These are phyloP conservation scores for Silurus asotus DNA, from an alignment of 2,113 vertebrate species.

Conservation along the genomic window DNA sequence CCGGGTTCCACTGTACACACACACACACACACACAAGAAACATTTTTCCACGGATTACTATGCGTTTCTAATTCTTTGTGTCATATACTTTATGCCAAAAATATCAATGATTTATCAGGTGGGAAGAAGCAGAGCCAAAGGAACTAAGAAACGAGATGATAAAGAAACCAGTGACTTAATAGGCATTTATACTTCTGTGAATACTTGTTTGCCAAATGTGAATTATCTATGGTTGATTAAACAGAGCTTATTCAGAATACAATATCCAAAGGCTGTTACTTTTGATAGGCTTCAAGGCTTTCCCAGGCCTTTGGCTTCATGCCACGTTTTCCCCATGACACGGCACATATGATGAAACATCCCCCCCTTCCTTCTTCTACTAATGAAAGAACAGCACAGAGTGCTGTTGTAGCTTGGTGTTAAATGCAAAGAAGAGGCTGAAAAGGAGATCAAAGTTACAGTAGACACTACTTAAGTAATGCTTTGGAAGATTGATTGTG, in stretches of 20 bases:
- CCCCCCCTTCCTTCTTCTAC: not conserved
- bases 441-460: not conserved
- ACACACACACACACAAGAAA: no score
- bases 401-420: constrained; percentile 12
- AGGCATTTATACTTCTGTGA: not conserved
- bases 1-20: no score
- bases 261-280: not conserved
- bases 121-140: not conserved
- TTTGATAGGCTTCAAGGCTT: not conserved
- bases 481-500: constrained; percentile 33
- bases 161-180: not conserved
- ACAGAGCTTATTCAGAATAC: not conserved
- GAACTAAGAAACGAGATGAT: not conserved
- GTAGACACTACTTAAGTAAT: constrained; percentile 52
- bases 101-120: not conserved
- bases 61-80: no score
- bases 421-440: not conserved
- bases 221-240: not conserved
- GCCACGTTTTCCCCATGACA: not conserved
- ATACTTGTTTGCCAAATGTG: not conserved
- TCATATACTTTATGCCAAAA: no score
- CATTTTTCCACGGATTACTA: no score
- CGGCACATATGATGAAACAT: constrained; percentile 9
- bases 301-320: constrained; percentile 14
- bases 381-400: not conserved